A percentile compares a stretch with the other conserved stretches of the same genome.
Conservation (phyloP, 2,113 vertebrate genomes). For the Axis porcinus region DNA sequence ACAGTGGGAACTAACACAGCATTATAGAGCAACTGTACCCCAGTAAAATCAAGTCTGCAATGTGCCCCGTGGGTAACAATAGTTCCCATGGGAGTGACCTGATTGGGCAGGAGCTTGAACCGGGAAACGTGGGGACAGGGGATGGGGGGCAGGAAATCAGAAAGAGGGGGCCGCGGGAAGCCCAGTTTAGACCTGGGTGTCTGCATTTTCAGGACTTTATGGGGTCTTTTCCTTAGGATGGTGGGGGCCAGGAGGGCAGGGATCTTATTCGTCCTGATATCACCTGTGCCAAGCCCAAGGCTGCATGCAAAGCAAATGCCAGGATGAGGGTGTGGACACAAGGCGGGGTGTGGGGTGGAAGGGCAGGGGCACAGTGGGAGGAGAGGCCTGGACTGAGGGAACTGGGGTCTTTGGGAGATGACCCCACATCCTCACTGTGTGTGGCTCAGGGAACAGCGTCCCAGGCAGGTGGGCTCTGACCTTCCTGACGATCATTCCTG, state of each 20-base stretch:
- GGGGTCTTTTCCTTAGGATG: not conserved
- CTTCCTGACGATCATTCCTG: fast-evolving
- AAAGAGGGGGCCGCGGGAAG: no score
- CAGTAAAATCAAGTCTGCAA: not conserved
- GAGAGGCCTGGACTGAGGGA: not conserved
- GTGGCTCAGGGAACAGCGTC: not conserved
- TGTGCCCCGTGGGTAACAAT: not conserved
- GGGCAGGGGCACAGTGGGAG: not conserved
- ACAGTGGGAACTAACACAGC: not conserved
- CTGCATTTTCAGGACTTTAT: not conserved
- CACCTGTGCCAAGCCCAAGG: no score
- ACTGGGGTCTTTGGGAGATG: fast-evolving
- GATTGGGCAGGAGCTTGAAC: fast-evolving
- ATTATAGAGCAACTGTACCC: not conserved
- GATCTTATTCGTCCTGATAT: fast-evolving
- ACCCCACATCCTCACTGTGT: not conserved
- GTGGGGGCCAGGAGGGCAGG: not conserved
- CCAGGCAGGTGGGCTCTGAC: not conserved
- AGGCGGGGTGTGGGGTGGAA: no score
- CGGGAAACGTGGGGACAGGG: not conserved
- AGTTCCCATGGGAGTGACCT: not conserved
- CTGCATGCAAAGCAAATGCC: not conserved
- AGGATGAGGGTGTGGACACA: no score
- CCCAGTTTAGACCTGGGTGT: not conserved
- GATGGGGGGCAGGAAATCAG: not conserved